phyloP scores from a whole-genome alignment of 2,113 vertebrate species.

The Tinamus guttatus region DNA sequence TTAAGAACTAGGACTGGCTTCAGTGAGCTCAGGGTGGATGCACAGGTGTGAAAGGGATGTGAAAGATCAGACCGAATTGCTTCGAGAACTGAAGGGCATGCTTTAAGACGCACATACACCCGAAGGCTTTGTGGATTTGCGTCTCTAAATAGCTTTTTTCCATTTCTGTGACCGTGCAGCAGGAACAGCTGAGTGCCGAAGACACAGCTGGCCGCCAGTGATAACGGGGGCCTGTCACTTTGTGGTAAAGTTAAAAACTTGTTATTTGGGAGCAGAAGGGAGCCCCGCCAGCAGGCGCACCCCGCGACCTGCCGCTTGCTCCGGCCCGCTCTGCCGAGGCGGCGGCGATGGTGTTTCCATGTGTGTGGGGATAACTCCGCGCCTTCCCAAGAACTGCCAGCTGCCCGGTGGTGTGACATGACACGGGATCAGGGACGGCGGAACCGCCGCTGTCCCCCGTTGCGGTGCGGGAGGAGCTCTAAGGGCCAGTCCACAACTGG shows the following conservation, averaged over 20 bases:
- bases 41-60: constrained; percentile 5
- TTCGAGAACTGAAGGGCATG: not conserved
- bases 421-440: not conserved
- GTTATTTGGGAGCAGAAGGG: constrained; percentile 50
- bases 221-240: constrained; percentile 55
- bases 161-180: constrained; percentile 6
- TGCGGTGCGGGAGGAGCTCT: not conserved
- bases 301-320: not conserved
- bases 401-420: not conserved
- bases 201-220: constrained; percentile 60
- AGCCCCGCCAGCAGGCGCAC: constrained; percentile 32
- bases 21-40: not conserved
- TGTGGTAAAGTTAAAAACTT: constrained; percentile 25
- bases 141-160: constrained; percentile 60
- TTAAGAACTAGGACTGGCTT: not conserved
- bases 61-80: constrained; percentile 6
- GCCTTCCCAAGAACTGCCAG: not conserved
- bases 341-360: not conserved
- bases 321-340: too few relatives aligned
- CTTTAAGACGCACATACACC: not conserved
- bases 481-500: not conserved
- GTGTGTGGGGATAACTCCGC: not conserved
- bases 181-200: constrained; percentile 50
- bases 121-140: constrained; percentile 22
- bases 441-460: not conserved